Percentiles rank a stretch among this genome's conserved stretches.
These are phyloP conservation scores for Mongoloraphidia duomilia DNA, from an alignment of 2,888 invertebrate genomes.

Conservation along the genomic window DNA sequence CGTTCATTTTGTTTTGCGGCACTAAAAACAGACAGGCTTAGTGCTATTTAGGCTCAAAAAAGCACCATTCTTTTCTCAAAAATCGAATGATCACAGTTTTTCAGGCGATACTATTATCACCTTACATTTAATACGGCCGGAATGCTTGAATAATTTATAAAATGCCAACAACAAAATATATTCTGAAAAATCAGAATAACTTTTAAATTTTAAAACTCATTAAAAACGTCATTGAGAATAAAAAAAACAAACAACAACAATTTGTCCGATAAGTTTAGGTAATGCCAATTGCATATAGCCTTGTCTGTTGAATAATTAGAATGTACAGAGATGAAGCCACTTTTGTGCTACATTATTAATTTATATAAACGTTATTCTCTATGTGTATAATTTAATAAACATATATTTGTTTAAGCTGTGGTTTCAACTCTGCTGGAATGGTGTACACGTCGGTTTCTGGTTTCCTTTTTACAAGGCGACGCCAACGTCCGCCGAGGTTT, in stretches of 20 bases:
- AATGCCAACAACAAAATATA: neutral
- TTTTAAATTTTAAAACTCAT: neutral
- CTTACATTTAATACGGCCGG: neutral
- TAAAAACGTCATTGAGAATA: neutral
- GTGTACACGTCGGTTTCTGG: constrained; percentile 66
- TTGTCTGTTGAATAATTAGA: neutral
- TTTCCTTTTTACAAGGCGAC: constrained; percentile 72
- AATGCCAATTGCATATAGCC: no score
- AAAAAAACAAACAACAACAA: no score
- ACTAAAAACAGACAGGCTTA: no score
- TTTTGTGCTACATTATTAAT: neutral
- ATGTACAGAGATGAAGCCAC: neutral
- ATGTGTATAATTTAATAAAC: constrained; percentile 47
- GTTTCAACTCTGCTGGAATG: constrained; percentile 75
- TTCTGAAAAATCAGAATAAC: neutral
- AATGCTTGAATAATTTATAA: neutral
- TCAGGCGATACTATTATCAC: no score
- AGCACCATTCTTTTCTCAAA: neutral
- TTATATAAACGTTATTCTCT: neutral
- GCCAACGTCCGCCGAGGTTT: constrained; percentile 75
- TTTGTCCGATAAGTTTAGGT: no score
- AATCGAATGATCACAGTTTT: neutral
- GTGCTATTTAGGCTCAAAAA: neutral
- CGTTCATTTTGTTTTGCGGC: no score
- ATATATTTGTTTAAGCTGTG: constrained; percentile 78